A percentile compares a stretch with the other conserved stretches of the same genome.
Evolutionary conservation across 2,797 vertebrate genomes (phyloP).

Genomic region (Phrynocephalus guinanensis): DNA sequence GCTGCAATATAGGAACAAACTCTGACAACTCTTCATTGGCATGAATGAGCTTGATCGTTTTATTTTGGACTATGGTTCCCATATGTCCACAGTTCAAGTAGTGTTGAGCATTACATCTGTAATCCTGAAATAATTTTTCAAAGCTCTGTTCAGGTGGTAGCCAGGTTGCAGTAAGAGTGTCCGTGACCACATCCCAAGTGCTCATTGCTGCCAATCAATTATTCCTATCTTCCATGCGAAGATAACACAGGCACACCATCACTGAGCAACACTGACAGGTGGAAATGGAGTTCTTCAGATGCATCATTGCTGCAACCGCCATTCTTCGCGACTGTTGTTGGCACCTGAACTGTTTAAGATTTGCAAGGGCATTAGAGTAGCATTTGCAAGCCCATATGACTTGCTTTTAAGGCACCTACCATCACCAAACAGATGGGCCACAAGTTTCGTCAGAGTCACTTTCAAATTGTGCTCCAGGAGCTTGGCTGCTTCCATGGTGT

Average conservation of each 20-base stretch:
- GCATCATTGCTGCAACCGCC: not conserved
- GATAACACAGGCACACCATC: not conserved
- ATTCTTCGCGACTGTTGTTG: not conserved
- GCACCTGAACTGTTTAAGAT: not conserved
- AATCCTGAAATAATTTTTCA: no score
- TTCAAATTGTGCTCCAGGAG: constrained; percentile 91
- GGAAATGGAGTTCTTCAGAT: not conserved
- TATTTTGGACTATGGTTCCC: no score
- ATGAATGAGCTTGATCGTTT: not conserved
- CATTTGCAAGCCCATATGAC: not conserved
- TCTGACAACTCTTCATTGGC: not conserved
- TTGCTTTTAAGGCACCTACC: constrained; percentile 75
- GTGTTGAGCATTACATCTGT: no score
- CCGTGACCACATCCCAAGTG: no score
- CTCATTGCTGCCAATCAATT: no score
- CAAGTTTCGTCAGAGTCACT: constrained; percentile 82
- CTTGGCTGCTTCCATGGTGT: constrained; percentile 91
- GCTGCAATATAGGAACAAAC: not conserved
- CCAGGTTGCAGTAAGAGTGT: not conserved
- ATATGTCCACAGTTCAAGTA: no score
- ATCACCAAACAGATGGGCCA: constrained; percentile 89
- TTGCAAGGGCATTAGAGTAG: not conserved
- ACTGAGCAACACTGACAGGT: not conserved
- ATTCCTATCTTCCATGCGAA: not conserved
- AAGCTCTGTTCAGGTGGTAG: no score